A percentile compares a stretch with the other conserved stretches of the same genome.
Evolutionary conservation across 2,888 invertebrate species (phyloP).

Genomic region (Mamestra brassicae): DNA sequence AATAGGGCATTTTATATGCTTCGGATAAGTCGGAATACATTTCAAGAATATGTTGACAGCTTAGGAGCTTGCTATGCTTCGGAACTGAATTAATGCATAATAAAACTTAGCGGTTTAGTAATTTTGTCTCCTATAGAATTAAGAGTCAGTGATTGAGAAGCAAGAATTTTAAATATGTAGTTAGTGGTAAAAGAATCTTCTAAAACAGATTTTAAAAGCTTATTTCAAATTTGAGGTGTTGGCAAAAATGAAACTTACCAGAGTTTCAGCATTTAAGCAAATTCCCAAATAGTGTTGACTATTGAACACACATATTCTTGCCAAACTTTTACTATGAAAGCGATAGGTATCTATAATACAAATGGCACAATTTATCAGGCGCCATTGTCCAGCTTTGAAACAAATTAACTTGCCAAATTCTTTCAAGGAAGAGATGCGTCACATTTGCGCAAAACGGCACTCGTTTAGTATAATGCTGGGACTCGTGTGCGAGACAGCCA

Average conservation of each 20-base stretch:
- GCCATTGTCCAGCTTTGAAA: neutral
- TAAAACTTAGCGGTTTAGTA: neutral
- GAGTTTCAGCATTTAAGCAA: neutral
- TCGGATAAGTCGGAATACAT: neutral
- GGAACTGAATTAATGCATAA: neutral
- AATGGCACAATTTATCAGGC: neutral
- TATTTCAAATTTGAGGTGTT: neutral
- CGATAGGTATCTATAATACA: neutral
- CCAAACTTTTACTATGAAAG: neutral
- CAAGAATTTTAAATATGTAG: too few species aligned
- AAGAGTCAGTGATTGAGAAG: too few species aligned
- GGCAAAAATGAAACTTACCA: neutral
- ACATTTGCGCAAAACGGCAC: too few species aligned
- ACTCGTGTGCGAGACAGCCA: too few species aligned
- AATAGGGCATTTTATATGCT: conserved; percentile 10
- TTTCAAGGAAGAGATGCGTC: too few species aligned
- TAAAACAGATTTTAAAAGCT: neutral
- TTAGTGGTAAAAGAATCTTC: too few species aligned
- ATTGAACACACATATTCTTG: neutral
- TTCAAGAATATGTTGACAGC: neutral
- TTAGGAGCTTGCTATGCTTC: neutral
- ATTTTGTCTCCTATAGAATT: too few species aligned
- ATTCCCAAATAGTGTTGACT: neutral
- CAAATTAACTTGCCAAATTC: neutral
- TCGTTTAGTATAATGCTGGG: too few species aligned